These are phyloP conservation scores for Polyploca ridens DNA, from an alignment of 2,888 invertebrate genomes.

Conservation along the genomic window DNA sequence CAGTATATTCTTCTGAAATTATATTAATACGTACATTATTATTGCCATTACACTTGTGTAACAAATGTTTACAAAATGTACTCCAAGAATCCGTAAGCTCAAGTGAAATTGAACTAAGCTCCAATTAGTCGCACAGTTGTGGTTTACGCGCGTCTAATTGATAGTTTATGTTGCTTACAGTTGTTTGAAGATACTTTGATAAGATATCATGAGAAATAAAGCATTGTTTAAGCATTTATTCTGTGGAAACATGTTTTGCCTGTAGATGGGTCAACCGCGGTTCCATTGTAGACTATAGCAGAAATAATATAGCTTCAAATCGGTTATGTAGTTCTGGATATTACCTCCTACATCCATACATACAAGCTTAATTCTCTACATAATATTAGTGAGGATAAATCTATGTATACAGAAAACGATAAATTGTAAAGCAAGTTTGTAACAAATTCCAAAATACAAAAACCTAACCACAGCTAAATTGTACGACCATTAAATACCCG, in stretches of 20 bases:
- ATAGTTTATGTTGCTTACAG: not conserved
- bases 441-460: not conserved
- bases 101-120: constrained; percentile 6
- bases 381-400: too few species aligned
- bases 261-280: too few species aligned
- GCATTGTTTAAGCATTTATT: too few species aligned
- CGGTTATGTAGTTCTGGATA: too few species aligned
- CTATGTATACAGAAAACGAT: too few species aligned
- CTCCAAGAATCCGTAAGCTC: not conserved
- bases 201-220: not conserved
- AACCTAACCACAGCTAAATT: not conserved
- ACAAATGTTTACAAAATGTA: not conserved
- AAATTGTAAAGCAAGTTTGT: not conserved
- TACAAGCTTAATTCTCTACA: too few species aligned
- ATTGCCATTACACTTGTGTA: too few species aligned
- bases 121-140: constrained; percentile 3
- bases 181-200: not conserved
- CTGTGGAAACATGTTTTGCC: too few species aligned
- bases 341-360: too few species aligned
- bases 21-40: not conserved
- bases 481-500: not conserved
- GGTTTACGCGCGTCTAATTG: not conserved
- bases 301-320: too few species aligned
- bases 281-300: too few species aligned
- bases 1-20: not conserved